phyloP scores from a whole-genome alignment of 2,888 invertebrate species.

The Drosophila atripex region DNA sequence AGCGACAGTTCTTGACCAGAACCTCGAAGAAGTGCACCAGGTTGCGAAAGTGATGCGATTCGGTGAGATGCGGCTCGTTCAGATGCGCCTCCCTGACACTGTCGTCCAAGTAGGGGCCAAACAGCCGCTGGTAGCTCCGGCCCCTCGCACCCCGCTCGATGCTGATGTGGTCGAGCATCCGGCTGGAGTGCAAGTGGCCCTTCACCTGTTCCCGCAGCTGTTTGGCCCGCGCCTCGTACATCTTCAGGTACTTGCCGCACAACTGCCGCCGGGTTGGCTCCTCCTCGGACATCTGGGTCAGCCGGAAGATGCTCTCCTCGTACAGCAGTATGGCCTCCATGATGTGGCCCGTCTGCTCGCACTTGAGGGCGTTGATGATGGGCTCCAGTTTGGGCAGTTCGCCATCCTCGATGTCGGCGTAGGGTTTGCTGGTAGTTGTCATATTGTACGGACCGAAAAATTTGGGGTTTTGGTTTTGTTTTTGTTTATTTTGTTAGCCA shows the following conservation, averaged over 20 bases:
- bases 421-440: slow-evolving; percentile 14
- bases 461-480: not conserved
- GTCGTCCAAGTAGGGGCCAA: slow-evolving; percentile 91
- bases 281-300: slow-evolving; percentile 83
- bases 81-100: slow-evolving; percentile 88
- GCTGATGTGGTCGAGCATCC: slow-evolving; percentile 89
- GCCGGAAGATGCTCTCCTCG: slow-evolving; percentile 65
- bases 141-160: slow-evolving; percentile 91
- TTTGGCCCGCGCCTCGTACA: slow-evolving; percentile 92
- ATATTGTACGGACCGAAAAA: not conserved
- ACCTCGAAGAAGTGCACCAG: slow-evolving; percentile 92
- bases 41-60: slow-evolving; percentile 93
- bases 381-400: slow-evolving; percentile 55
- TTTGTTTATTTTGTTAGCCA: slow-evolving; percentile 5
- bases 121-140: slow-evolving; percentile 90
- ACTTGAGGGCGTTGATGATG: slow-evolving; percentile 57
- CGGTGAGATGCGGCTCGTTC: slow-evolving; percentile 93
- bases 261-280: slow-evolving; percentile 83
- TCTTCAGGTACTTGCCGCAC: slow-evolving; percentile 85
- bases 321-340: slow-evolving; percentile 71
- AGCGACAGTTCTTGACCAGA: slow-evolving; percentile 87
- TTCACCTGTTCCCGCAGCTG: slow-evolving; percentile 88
- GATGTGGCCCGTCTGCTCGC: slow-evolving; percentile 65
- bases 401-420: slow-evolving; percentile 32
- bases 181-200: slow-evolving; percentile 88